Conservation (phyloP, 2,888 invertebrate genomes). For the Eurytoma adleriae region DNA sequence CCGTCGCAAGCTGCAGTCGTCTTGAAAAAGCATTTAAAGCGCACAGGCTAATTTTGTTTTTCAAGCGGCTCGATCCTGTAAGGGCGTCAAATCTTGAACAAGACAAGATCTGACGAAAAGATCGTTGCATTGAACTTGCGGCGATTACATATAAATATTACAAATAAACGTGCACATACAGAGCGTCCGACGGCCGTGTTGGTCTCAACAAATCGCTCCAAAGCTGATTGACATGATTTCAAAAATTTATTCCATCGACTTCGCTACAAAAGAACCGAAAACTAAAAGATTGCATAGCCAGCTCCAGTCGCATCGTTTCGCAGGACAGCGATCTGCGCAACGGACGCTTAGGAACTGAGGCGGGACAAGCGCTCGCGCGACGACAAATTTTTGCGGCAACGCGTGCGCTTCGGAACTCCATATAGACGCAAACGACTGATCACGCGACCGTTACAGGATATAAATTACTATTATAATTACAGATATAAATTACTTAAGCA, state of each 20-base stretch:
- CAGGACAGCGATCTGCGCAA: slow-evolving; percentile 21
- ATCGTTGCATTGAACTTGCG: slow-evolving; percentile 8
- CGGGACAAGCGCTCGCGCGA: slow-evolving; percentile 38
- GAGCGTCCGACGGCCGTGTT: slow-evolving; percentile 33
- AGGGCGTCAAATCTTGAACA: slow-evolving; percentile 17
- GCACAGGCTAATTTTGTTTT: not conserved
- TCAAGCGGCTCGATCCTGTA: slow-evolving; percentile 2
- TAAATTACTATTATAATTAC: not conserved
- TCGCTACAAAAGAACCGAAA: slow-evolving; percentile 16
- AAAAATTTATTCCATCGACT: slow-evolving; percentile 25
- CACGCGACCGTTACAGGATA: not conserved
- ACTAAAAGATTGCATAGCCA: slow-evolving; percentile 9
- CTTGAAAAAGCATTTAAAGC: slow-evolving; percentile 7
- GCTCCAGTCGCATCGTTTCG: slow-evolving; percentile 4
- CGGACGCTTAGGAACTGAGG: slow-evolving; percentile 48
- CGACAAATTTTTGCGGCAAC: slow-evolving; percentile 24
- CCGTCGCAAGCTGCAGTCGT: slow-evolving; percentile 23
- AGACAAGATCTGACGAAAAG: slow-evolving; percentile 22
- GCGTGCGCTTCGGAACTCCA: slow-evolving; percentile 46
- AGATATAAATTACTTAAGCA: not conserved
- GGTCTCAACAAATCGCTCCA: slow-evolving; percentile 5
- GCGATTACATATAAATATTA: slow-evolving; percentile 41
- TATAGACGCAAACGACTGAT: slow-evolving; percentile 49
- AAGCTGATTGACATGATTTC: slow-evolving; percentile 27
- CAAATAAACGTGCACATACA: slow-evolving; percentile 39